Conservation (phyloP, 2,888 invertebrate genomes). For the Resseliella maxima region DNA sequence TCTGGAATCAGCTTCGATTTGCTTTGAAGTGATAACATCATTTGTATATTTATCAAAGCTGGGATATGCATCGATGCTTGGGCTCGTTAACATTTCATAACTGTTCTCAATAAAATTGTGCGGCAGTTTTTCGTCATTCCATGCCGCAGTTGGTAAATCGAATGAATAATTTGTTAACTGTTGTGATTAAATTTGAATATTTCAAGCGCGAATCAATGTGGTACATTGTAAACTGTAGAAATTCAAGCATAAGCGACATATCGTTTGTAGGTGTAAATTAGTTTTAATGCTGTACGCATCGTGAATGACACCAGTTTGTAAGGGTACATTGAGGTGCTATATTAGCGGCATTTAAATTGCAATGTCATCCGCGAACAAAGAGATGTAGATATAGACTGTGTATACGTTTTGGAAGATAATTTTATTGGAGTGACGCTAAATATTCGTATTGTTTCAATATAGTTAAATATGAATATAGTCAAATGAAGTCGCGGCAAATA, state of each 20-base stretch:
- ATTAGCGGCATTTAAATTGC: not conserved
- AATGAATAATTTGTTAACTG: constrained; percentile 56
- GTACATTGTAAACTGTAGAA: not conserved
- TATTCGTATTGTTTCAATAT: no score
- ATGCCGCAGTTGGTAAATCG: not conserved
- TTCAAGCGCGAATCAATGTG: constrained; percentile 45
- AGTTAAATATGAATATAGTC: no score
- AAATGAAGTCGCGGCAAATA: no score
- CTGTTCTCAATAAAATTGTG: constrained; percentile 1
- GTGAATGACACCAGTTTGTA: constrained; percentile 6
- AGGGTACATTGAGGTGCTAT: constrained; percentile 2
- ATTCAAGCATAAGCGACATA: not conserved
- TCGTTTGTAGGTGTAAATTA: constrained; percentile 18
- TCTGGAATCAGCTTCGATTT: not conserved
- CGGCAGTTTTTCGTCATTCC: not conserved
- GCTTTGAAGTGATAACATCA: constrained; percentile 55
- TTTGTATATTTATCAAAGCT: constrained; percentile 5
- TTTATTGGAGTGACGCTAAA: no score
- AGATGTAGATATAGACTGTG: not conserved
- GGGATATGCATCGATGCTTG: not conserved
- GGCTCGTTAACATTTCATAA: constrained; percentile 30
- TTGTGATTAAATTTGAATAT: constrained; percentile 57
- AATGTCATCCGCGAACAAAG: not conserved
- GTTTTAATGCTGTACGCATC: not conserved
- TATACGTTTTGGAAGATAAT: no score